Conservation (phyloP, 2,797 vertebrate species). For the Sebastolobus altivelis region DNA sequence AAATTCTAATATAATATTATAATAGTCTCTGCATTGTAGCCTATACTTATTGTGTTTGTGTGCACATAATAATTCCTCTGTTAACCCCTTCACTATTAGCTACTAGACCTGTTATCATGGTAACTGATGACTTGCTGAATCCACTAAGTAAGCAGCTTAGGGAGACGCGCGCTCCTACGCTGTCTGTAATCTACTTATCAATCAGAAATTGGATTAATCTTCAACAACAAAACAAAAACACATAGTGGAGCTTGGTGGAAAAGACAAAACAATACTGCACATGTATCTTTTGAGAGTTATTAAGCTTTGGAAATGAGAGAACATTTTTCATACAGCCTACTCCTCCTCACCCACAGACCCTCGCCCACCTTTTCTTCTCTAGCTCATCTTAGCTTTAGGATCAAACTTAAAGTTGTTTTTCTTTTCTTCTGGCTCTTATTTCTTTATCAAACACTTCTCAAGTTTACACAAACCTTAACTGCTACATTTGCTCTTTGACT, state of each 20-base stretch:
- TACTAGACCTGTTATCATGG: constrained; percentile 46
- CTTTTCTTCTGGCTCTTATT: not conserved
- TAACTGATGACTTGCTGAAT: constrained; percentile 70
- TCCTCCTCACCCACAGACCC: not conserved
- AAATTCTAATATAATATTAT: constrained; percentile 65
- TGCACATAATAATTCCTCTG: constrained; percentile 47
- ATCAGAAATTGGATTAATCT: constrained; percentile 75
- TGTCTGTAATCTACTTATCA: constrained; percentile 71
- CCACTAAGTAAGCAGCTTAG: constrained; percentile 69
- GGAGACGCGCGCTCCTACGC: constrained; percentile 27
- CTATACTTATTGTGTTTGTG: constrained; percentile 53
- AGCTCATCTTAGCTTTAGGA: constrained; percentile 6
- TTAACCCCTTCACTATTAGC: constrained; percentile 67
- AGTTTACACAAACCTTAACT: not conserved
- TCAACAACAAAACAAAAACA: constrained; percentile 59
- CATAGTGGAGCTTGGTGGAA: constrained; percentile 25
- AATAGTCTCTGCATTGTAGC: constrained; percentile 49
- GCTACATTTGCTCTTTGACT: not conserved
- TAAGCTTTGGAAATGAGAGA: constrained; percentile 41
- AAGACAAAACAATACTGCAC: constrained; percentile 43
- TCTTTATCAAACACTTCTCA: not conserved
- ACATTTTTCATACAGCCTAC: constrained; percentile 32
- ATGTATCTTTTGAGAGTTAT: constrained; percentile 55
- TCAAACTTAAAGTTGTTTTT: constrained; percentile 16
- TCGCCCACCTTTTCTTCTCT: not conserved